Evolutionary conservation across 2,888 invertebrate species (phyloP).

Genomic region (Boloria selene): DNA sequence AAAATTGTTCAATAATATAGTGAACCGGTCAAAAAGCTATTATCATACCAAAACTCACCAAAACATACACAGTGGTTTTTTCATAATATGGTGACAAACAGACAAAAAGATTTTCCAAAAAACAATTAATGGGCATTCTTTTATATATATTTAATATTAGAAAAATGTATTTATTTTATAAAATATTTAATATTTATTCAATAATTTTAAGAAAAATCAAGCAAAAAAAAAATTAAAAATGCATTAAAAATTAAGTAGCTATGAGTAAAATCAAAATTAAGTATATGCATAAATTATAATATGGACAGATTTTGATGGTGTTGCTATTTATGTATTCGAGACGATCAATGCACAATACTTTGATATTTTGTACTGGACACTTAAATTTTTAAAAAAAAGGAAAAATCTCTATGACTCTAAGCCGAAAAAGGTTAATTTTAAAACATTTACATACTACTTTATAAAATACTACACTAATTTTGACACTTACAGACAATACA

Average conservation of each 20-base stretch:
- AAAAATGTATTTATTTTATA: neutral
- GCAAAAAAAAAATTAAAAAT: neutral
- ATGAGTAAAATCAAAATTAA: neutral
- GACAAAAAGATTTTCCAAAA: no score
- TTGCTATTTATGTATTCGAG: conserved; percentile 3
- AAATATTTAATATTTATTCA: neutral
- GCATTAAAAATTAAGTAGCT: neutral
- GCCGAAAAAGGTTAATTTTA: neutral
- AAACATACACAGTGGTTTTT: no score
- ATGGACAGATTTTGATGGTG: neutral
- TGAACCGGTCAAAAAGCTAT: no score
- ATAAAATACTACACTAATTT: conserved; percentile 10
- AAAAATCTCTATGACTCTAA: neutral
- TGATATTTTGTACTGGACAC: conserved; percentile 19
- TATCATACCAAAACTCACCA: no score
- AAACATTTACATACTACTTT: neutral
- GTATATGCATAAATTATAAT: neutral
- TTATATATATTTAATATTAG: no score
- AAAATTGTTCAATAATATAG: no score
- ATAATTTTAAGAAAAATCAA: neutral
- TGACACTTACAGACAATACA: conserved; percentile 4
- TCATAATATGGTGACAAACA: no score
- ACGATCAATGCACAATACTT: neutral
- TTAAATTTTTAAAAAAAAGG: neutral
- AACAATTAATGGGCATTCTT: no score